These are phyloP conservation scores for Sinocyclocheilus anshuiensis DNA, from an alignment of 2,113 vertebrate genomes.

Conservation along the genomic window DNA sequence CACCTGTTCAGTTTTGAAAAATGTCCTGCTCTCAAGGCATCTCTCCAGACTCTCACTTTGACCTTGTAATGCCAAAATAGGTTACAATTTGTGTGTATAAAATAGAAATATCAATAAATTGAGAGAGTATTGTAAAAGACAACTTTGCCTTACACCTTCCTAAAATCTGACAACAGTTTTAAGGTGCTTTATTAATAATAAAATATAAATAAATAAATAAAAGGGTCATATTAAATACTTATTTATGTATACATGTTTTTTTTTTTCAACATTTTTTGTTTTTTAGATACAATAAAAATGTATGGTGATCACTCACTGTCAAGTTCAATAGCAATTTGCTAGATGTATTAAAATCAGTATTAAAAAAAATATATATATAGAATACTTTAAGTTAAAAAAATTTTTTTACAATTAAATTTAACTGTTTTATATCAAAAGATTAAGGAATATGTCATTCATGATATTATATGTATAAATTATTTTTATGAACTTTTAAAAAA, in stretches of 20 bases:
- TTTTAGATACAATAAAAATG: neutral
- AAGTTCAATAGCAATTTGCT: neutral
- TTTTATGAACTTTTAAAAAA: too few relatives aligned
- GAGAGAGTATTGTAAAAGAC: neutral
- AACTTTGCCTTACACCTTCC: neutral
- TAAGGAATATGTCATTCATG: too few relatives aligned
- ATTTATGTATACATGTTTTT: neutral
- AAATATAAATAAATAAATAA: neutral
- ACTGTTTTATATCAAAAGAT: too few relatives aligned
- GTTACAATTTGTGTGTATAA: neutral
- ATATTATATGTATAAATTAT: too few relatives aligned
- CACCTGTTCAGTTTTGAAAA: slow-evolving; percentile 5
- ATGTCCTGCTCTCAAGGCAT: slow-evolving; percentile 3
- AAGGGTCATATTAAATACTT: neutral
- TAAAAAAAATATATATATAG: neutral
- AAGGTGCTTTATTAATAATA: neutral
- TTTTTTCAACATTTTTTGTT: neutral
- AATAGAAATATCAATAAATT: neutral
- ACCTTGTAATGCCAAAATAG: neutral
- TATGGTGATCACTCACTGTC: neutral
- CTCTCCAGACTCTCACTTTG: neutral
- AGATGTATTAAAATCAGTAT: neutral
- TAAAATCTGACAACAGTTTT: neutral
- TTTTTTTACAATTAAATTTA: too few relatives aligned
- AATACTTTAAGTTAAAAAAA: too few relatives aligned